A percentile compares a stretch with the other conserved stretches of the same genome.
These are phyloP conservation scores for Neostethus bicornis DNA, from an alignment of 2,797 vertebrate genomes.

Conservation along the genomic window DNA sequence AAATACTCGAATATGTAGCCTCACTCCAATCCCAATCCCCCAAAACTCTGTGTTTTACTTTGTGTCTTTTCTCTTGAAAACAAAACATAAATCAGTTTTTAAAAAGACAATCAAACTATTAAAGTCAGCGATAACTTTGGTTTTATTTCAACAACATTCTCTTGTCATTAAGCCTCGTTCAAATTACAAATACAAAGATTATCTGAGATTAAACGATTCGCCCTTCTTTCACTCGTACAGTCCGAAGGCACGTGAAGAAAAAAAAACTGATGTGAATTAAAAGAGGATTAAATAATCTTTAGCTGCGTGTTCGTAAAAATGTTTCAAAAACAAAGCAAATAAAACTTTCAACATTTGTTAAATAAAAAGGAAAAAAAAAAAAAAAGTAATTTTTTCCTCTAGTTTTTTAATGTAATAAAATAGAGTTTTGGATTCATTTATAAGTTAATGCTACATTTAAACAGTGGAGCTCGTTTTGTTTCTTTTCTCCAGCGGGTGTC, in stretches of 20 bases:
- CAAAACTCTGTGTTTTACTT: not conserved
- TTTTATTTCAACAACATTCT: slow-evolving; percentile 68
- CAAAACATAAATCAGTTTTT: not conserved
- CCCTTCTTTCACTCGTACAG: slow-evolving; percentile 5
- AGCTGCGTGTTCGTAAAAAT: slow-evolving; percentile 34
- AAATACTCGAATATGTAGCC: too few relatives aligned
- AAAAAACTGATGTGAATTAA: not conserved
- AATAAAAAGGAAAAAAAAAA: too few relatives aligned
- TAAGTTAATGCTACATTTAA: slow-evolving; percentile 85
- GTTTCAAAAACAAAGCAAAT: slow-evolving; percentile 22
- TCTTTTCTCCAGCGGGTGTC: slow-evolving; percentile 70
- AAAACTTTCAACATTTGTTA: slow-evolving; percentile 60
- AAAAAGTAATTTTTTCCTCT: slow-evolving; percentile 52
- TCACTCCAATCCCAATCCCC: too few relatives aligned
- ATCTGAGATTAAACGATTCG: slow-evolving; percentile 6
- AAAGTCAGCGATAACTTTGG: slow-evolving; percentile 48
- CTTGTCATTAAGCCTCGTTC: too few relatives aligned
- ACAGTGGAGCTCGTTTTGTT: slow-evolving; percentile 65
- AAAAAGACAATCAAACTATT: slow-evolving; percentile 19
- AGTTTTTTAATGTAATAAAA: slow-evolving; percentile 77
- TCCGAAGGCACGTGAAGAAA: slow-evolving; percentile 35
- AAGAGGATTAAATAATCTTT: slow-evolving; percentile 17
- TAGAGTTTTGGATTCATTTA: slow-evolving; percentile 77
- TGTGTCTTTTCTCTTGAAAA: not conserved
- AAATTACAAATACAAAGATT: slow-evolving; percentile 43